Percentiles rank a stretch among this genome's conserved stretches.
These are phyloP conservation scores for Fragum whitleyi DNA, from an alignment of 2,888 invertebrate species.

Conservation along the genomic window DNA sequence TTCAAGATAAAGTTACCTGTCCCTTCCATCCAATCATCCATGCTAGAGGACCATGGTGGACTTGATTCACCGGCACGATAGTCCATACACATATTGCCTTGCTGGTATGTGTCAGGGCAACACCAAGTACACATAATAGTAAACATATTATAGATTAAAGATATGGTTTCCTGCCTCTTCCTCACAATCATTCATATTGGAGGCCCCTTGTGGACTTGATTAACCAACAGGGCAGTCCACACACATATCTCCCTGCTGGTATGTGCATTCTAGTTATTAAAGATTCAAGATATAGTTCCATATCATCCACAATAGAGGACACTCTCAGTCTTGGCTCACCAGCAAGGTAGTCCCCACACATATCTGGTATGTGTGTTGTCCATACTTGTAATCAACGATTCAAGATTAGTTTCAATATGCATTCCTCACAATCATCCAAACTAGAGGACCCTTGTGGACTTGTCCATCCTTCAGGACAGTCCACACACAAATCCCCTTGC, in stretches of 20 bases:
- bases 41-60: background rate
- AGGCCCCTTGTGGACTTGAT: background rate
- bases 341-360: too few relatives aligned
- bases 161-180: too few relatives aligned
- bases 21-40: background rate
- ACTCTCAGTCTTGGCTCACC: too few relatives aligned
- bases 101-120: background rate
- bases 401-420: too few relatives aligned
- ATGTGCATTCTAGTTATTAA: too few relatives aligned
- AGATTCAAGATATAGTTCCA: too few relatives aligned
- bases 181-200: background rate
- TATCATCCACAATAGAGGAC: too few relatives aligned
- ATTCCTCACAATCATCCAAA: too few relatives aligned
- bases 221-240: background rate
- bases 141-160: background rate
- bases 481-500: background rate
- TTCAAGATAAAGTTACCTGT: too few relatives aligned
- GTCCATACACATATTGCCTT: background rate
- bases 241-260: constrained; percentile 1
- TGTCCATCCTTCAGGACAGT: background rate
- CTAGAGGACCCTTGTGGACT: background rate
- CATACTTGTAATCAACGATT: too few relatives aligned
- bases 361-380: too few relatives aligned
- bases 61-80: background rate
- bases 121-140: background rate